These are phyloP conservation scores for Sebastiscus albofasciatus DNA, from an alignment of 2,797 vertebrate species.

Conservation along the genomic window DNA sequence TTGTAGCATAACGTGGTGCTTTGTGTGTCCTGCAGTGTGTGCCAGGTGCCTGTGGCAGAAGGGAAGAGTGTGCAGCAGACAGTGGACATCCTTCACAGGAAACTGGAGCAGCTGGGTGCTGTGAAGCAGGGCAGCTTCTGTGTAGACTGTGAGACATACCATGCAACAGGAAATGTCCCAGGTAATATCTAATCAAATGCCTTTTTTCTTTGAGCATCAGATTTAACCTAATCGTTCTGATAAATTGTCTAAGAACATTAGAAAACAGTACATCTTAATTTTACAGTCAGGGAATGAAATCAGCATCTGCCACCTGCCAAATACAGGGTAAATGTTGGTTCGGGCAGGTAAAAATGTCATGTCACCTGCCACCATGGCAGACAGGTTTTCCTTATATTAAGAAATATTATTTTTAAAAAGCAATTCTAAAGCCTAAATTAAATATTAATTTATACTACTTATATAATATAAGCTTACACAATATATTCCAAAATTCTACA, in stretches of 20 bases:
- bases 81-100: conserved; percentile 91
- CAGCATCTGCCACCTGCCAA: too few species aligned
- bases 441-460: too few species aligned
- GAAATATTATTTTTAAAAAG: too few species aligned
- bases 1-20: neutral
- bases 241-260: neutral
- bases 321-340: too few species aligned
- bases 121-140: conserved; percentile 95
- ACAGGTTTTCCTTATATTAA: too few species aligned
- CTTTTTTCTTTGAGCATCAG: neutral
- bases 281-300: neutral
- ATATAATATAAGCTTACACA: too few species aligned
- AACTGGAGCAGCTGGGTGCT: conserved; percentile 92
- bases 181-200: conserved; percentile 60
- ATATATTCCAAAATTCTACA: too few species aligned
- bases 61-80: conserved; percentile 97
- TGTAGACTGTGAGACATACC: conserved; percentile 96
- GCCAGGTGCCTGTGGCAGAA: conserved; percentile 92
- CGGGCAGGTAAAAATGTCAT: rapidly evolving
- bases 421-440: too few species aligned
- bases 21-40: conserved; percentile 83
- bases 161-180: conserved; percentile 87
- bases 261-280: neutral
- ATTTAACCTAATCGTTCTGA: neutral
- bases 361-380: too few species aligned